These are phyloP conservation scores for Baronia brevicornis DNA, from an alignment of 2,888 invertebrate genomes.

Conservation along the genomic window DNA sequence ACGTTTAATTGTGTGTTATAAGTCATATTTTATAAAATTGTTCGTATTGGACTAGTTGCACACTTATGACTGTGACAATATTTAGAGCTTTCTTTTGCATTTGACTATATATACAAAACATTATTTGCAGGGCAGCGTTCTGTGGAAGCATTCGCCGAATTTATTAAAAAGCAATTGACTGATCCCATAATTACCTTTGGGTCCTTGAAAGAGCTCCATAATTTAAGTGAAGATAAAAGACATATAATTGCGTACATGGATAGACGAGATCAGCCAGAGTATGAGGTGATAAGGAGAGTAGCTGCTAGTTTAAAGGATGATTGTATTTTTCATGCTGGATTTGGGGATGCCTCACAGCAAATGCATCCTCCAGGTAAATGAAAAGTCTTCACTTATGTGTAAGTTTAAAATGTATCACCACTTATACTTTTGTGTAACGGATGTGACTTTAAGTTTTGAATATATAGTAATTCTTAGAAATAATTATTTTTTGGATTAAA, in stretches of 20 bases:
- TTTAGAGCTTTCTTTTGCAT: not conserved
- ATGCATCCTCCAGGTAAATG: constrained; percentile 88
- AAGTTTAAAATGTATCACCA: no score
- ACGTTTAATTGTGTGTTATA: no score
- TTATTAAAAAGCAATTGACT: constrained; percentile 90
- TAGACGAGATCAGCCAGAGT: constrained; percentile 85
- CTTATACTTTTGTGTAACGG: no score
- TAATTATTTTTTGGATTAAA: no score
- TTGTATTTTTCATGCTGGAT: constrained; percentile 94
- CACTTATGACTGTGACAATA: no score
- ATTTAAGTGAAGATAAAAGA: constrained; percentile 86
- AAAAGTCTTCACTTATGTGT: no score
- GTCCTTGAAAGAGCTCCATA: constrained; percentile 81
- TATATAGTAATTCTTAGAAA: no score
- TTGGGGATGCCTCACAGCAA: constrained; percentile 86
- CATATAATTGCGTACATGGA: constrained; percentile 95
- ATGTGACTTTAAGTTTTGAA: no score
- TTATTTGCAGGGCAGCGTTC: constrained; percentile 81
- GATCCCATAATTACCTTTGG: constrained; percentile 89
- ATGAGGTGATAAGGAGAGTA: constrained; percentile 85
- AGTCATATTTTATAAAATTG: no score
- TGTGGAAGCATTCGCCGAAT: constrained; percentile 91
- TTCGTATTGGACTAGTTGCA: no score
- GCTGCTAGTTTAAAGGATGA: constrained; percentile 95
- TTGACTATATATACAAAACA: not conserved